Evolutionary conservation across 2,113 vertebrate genomes (phyloP).

Genomic region (Mesocricetus auratus): DNA sequence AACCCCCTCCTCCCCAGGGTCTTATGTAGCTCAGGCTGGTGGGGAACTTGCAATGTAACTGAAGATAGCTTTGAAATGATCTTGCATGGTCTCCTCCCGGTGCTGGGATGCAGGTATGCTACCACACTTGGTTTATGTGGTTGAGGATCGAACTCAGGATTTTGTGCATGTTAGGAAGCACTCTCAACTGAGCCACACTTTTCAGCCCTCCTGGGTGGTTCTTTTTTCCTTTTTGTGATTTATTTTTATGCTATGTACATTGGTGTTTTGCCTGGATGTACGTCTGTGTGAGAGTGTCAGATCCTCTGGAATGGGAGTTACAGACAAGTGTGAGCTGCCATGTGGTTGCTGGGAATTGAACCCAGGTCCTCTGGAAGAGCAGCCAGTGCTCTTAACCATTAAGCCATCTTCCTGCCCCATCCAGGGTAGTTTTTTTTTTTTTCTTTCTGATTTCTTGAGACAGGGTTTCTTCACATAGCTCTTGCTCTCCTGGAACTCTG

Average conservation of each 20-base stretch:
- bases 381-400: not conserved
- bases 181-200: not conserved
- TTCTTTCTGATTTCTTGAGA: no score
- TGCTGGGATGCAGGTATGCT: not conserved
- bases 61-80: not conserved
- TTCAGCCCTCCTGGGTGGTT: not conserved
- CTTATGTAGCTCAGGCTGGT: not conserved
- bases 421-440: no score
- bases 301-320: not conserved
- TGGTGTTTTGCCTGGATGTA: not conserved
- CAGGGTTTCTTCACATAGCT: no score
- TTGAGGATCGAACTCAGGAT: not conserved
- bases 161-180: not conserved
- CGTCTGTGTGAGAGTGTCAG: not conserved
- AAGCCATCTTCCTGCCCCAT: not conserved
- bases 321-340: not conserved
- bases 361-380: not conserved
- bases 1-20: not conserved
- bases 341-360: not conserved
- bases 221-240: not conserved
- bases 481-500: no score
- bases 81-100: not conserved
- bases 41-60: not conserved
- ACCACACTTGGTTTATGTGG: not conserved
- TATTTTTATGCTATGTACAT: not conserved